phyloP scores from a whole-genome alignment of 2,797 vertebrate genomes.

The Alectoris magna region DNA sequence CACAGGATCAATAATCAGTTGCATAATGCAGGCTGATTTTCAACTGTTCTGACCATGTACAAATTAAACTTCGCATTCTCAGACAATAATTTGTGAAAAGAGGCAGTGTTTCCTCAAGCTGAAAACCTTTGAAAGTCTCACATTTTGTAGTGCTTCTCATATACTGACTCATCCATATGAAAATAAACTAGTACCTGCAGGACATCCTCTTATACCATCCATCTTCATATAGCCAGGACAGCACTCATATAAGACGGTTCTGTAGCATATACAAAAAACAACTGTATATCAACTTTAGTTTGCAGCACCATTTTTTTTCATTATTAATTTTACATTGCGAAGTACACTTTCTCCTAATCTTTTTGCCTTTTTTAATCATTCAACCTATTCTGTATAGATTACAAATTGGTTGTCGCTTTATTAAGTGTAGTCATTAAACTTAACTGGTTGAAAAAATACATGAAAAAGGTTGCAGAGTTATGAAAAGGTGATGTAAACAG shows the following conservation, averaged over 20 bases:
- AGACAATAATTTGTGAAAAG: not conserved
- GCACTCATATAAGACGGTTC: constrained; percentile 94
- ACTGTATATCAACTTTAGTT: not conserved
- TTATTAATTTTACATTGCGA: not conserved
- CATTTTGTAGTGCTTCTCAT: not conserved
- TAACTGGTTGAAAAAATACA: not conserved
- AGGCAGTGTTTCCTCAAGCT: not conserved
- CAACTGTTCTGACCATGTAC: not conserved
- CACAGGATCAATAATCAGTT: not conserved
- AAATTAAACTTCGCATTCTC: not conserved
- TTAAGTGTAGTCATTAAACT: not conserved
- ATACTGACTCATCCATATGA: not conserved
- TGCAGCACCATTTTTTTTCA: not conserved
- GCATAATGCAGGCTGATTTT: not conserved
- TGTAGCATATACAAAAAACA: constrained; percentile 47
- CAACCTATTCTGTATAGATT: not conserved
- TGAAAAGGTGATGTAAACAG: not conserved
- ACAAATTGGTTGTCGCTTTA: not conserved
- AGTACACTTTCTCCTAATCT: not conserved
- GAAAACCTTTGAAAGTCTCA: not conserved
- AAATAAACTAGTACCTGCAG: constrained; percentile 87
- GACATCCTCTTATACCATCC: constrained; percentile 90
- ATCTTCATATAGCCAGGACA: constrained; percentile 97
- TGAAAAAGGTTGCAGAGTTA: rapidly evolving
- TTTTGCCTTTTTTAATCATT: not conserved